Percentiles rank a stretch among this genome's conserved stretches.
These are phyloP conservation scores for Drosophila sulfurigaster DNA, from an alignment of 1,140 invertebrate species.

Conservation along the genomic window DNA sequence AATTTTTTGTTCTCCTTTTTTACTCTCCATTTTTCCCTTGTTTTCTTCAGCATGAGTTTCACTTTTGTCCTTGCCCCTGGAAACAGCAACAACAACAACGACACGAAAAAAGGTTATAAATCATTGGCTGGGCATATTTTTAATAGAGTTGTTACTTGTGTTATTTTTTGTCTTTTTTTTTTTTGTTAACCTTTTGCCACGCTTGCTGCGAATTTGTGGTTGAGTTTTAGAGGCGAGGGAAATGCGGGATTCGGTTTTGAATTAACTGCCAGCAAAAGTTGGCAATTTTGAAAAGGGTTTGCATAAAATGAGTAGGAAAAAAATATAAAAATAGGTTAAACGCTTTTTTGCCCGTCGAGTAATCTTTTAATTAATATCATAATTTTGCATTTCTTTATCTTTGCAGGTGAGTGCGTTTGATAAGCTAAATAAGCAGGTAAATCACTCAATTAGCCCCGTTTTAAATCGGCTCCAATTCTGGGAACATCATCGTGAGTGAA, in stretches of 20 bases:
- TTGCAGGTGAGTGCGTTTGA: constrained; percentile 68
- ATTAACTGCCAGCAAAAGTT: constrained; percentile 58
- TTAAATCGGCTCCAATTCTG: not conserved
- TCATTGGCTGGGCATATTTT: constrained; percentile 75
- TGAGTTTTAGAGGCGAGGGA: constrained; percentile 15
- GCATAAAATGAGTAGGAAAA: constrained; percentile 1
- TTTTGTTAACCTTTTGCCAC: constrained; percentile 24
- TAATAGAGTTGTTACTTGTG: constrained; percentile 75
- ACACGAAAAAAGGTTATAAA: constrained; percentile 67
- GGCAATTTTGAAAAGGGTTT: constrained; percentile 70
- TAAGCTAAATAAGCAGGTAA: constrained; percentile 15
- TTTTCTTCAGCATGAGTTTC: constrained; percentile 50
- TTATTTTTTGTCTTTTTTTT: constrained; percentile 35
- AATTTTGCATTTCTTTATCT: constrained; percentile 40
- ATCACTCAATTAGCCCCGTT: constrained; percentile 10
- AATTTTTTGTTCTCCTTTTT: constrained; percentile 35
- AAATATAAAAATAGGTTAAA: constrained; percentile 33
- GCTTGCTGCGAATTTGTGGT: constrained; percentile 44
- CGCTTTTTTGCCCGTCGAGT: constrained; percentile 24
- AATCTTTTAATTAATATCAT: constrained; percentile 80
- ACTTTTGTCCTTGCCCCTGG: constrained; percentile 47
- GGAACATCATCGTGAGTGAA: not conserved
- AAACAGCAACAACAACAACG: not conserved
- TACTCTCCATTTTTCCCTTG: constrained; percentile 14
- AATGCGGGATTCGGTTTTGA: constrained; percentile 19